Percentiles rank a stretch among this genome's conserved stretches.
phyloP scores from a whole-genome alignment of 1,140 invertebrate species.

The Caenorhabditis brenneri region DNA sequence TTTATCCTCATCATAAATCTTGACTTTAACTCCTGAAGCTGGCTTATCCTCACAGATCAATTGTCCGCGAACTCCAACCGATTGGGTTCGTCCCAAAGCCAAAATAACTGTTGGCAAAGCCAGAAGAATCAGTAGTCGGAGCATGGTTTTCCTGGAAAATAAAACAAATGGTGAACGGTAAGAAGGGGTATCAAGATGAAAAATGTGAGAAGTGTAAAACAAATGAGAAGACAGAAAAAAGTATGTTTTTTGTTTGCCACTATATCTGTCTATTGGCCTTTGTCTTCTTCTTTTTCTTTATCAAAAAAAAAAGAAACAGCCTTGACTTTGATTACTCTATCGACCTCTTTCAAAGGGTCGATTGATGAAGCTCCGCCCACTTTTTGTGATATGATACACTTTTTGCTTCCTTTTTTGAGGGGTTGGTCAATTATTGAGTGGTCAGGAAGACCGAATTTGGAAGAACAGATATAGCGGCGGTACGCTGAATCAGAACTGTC shows the following conservation, averaged over 20 bases:
- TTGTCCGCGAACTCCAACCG: slow-evolving; percentile 42
- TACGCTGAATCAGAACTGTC: too few species aligned
- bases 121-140: not conserved
- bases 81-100: slow-evolving; percentile 42
- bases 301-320: not conserved
- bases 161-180: not conserved
- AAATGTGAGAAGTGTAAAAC: not conserved
- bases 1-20: slow-evolving; percentile 63
- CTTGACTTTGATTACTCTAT: not conserved
- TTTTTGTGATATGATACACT: too few species aligned
- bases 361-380: not conserved
- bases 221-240: not conserved
- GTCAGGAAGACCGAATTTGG: too few species aligned
- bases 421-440: not conserved
- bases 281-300: not conserved
- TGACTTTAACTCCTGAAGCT: slow-evolving; percentile 56
- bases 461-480: too few species aligned
- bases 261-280: too few species aligned
- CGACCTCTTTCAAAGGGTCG: not conserved
- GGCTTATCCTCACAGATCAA: slow-evolving; percentile 51
- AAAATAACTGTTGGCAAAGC: not conserved
- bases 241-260: not conserved
- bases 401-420: not conserved
- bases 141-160: not conserved
- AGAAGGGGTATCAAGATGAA: not conserved